Evolutionary conservation across 2,113 vertebrate genomes (phyloP).

Genomic region (Malurus elegans): DNA sequence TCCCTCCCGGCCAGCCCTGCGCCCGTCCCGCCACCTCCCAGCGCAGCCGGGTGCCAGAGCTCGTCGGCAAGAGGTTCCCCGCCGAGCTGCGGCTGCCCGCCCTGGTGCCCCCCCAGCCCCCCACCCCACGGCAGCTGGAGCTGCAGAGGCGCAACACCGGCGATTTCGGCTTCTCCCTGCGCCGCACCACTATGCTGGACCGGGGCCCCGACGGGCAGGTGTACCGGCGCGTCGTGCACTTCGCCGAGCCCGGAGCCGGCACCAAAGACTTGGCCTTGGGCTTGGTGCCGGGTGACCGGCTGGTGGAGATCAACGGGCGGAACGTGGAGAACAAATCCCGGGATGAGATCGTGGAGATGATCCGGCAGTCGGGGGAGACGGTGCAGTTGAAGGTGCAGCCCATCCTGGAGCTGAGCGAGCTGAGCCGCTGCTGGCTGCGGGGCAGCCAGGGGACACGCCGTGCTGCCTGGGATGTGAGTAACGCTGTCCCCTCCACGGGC

Average conservation of each 20-base stretch:
- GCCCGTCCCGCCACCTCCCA: background rate
- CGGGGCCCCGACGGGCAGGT: conserved; percentile 82
- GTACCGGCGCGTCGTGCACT: conserved; percentile 88
- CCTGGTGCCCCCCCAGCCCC: conserved; percentile 76
- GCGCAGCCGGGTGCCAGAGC: conserved; percentile 75
- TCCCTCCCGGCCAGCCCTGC: conserved; percentile 4
- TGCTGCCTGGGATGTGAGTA: conserved; percentile 85
- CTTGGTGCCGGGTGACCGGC: conserved; percentile 90
- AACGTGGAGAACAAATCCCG: conserved; percentile 92
- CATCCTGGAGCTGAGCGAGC: conserved; percentile 93
- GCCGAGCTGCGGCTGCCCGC: conserved; percentile 81
- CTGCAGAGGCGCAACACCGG: conserved; percentile 90
- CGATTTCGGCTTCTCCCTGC: conserved; percentile 94
- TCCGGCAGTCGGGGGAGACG: conserved; percentile 90
- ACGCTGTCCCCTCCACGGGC: accelerated
- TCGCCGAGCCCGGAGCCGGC: conserved; percentile 90
- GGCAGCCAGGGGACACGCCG: conserved; percentile 69
- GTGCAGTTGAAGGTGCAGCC: conserved; percentile 93
- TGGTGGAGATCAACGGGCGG: conserved; percentile 92
- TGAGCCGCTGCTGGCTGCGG: conserved; percentile 91
- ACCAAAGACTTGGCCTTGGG: conserved; percentile 87
- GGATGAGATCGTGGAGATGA: conserved; percentile 98
- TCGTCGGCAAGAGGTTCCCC: conserved; percentile 82
- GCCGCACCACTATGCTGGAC: conserved; percentile 92
- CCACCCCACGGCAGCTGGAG: conserved; percentile 82